phyloP scores from a whole-genome alignment of 2,113 vertebrate genomes.

The Marmota flaviventris region DNA sequence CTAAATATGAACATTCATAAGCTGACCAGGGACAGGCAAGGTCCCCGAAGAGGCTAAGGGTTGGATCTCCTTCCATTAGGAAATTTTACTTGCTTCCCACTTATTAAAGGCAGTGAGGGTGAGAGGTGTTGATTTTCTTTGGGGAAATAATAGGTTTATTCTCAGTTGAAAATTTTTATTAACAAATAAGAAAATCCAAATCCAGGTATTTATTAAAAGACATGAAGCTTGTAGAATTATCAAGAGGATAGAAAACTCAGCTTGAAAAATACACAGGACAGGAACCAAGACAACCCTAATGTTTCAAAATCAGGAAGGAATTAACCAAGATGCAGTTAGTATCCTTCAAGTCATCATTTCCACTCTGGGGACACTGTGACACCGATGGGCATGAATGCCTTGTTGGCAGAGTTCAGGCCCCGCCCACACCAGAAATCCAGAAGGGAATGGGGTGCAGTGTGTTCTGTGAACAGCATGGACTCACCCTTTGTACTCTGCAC shows the following conservation, averaged over 20 bases:
- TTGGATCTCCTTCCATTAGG: not conserved
- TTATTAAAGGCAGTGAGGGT: not conserved
- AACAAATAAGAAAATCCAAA: conserved; percentile 1
- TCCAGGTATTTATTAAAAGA: not conserved
- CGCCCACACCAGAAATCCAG: not conserved
- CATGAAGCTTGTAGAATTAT: not conserved
- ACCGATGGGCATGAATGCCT: rapidly evolving
- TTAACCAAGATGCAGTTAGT: rapidly evolving
- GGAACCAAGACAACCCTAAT: not conserved
- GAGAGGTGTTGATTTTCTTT: not conserved
- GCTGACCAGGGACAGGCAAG: not conserved
- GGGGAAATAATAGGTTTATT: not conserved
- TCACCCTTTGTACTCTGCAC: not conserved
- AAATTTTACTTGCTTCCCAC: not conserved
- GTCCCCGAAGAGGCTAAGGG: not conserved
- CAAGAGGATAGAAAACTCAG: not conserved
- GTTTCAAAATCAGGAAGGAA: not conserved
- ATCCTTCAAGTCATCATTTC: not conserved
- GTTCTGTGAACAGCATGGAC: not conserved
- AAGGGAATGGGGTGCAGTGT: not conserved
- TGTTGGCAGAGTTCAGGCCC: not conserved
- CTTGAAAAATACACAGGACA: not conserved
- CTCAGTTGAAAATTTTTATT: not conserved
- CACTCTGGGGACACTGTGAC: not conserved
- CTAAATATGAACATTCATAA: not conserved